Percentiles rank a stretch among this genome's conserved stretches.
Evolutionary conservation across 2,888 invertebrate species (phyloP).

Genomic region (Xylota segnis): DNA sequence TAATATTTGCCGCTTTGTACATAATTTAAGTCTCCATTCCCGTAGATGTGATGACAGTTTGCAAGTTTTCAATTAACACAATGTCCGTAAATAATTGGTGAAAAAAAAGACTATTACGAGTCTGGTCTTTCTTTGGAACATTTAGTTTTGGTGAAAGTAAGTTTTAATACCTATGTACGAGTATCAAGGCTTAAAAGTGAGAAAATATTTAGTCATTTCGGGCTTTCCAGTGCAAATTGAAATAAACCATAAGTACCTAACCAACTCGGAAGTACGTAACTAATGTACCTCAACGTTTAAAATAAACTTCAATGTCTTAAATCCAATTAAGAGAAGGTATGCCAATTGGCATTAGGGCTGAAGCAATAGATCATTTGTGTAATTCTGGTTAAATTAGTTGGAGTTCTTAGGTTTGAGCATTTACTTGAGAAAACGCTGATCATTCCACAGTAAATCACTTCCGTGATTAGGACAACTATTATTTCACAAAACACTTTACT

Average conservation of each 20-base stretch:
- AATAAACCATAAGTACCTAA: background rate
- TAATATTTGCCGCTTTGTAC: background rate
- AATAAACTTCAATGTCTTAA: background rate
- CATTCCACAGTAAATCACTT: background rate
- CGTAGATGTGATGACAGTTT: slow-evolving; percentile 13
- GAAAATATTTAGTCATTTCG: background rate
- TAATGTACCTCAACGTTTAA: background rate
- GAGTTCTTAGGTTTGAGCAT: background rate
- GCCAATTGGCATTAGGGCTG: slow-evolving; percentile 2
- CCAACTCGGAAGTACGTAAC: background rate
- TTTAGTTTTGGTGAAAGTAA: slow-evolving; percentile 1
- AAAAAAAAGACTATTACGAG: background rate
- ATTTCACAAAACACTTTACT: background rate
- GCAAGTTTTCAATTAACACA: slow-evolving; percentile 32
- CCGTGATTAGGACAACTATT: background rate
- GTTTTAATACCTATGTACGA: background rate
- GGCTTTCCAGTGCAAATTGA: background rate
- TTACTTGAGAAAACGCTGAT: background rate
- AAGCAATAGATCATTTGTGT: background rate
- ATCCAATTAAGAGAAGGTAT: background rate
- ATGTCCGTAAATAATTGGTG: slow-evolving; percentile 28
- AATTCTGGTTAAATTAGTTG: background rate
- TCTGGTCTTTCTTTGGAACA: background rate
- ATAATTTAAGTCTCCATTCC: background rate
- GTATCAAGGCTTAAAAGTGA: background rate